Evolutionary conservation across 2,888 invertebrate species (phyloP).

Genomic region (Orchesella flavescens): DNA sequence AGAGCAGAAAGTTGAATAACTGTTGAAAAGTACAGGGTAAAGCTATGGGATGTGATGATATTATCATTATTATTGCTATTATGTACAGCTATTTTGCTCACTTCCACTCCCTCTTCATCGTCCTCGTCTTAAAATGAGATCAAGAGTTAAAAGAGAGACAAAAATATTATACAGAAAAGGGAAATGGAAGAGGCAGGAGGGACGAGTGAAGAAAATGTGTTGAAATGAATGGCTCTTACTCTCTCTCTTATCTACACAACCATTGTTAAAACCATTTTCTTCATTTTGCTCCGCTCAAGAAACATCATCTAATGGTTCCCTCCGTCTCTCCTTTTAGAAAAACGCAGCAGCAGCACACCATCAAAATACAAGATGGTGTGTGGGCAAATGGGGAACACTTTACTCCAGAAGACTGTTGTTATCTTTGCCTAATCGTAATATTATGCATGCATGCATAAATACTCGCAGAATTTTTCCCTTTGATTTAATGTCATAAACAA

Average conservation of each 20-base stretch:
- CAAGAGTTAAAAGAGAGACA: constrained; percentile 37
- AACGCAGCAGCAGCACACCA: background rate
- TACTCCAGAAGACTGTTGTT: too few species aligned
- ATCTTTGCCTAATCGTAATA: too few species aligned
- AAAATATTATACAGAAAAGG: constrained; percentile 16
- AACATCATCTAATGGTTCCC: background rate
- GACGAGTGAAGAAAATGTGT: constrained; percentile 17
- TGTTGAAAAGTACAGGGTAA: constrained; percentile 43
- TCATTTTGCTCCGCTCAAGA: constrained; percentile 2
- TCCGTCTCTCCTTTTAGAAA: constrained; percentile 1
- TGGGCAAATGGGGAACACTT: too few species aligned
- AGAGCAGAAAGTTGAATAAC: constrained; percentile 38
- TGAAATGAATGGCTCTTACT: constrained; percentile 49
- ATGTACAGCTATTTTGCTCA: constrained; percentile 47
- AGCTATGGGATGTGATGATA: constrained; percentile 20
- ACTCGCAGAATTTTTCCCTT: background rate
- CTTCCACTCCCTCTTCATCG: constrained; percentile 31
- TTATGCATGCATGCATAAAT: too few species aligned
- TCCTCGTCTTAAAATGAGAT: constrained; percentile 44
- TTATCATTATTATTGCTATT: constrained; percentile 56
- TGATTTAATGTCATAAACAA: constrained; percentile 15
- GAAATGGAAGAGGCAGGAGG: background rate
- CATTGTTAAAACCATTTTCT: constrained; percentile 45
- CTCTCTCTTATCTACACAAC: constrained; percentile 33
- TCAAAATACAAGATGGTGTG: too few species aligned